Evolutionary conservation across 2,113 vertebrate genomes (phyloP).

Genomic region (Pseudopodoces humilis): DNA sequence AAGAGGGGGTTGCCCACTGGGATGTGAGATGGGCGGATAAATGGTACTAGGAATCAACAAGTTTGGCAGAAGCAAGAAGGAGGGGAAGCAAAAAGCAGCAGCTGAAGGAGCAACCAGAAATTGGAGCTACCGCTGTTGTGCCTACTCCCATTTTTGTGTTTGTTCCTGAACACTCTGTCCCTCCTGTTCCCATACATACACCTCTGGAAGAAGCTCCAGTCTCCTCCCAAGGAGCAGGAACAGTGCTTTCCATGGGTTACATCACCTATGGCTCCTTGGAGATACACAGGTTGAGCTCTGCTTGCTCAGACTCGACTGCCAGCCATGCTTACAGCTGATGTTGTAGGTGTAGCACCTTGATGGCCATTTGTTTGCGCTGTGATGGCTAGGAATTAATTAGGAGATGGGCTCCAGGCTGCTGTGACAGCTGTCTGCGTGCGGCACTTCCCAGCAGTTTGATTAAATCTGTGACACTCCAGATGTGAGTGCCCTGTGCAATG

Average conservation of each 20-base stretch:
- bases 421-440: constrained; percentile 61
- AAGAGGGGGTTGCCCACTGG: fast-evolving
- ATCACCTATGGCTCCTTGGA: neutral
- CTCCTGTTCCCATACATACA: neutral
- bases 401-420: constrained; percentile 30
- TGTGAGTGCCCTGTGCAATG: constrained; percentile 21
- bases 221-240: neutral
- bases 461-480: constrained; percentile 68
- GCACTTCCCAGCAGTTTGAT: constrained; percentile 68
- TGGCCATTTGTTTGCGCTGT: constrained; percentile 51
- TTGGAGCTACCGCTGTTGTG: neutral
- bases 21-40: neutral
- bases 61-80: neutral
- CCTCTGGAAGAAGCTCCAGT: neutral
- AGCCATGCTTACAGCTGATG: fast-evolving
- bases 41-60: neutral
- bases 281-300: fast-evolving
- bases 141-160: neutral
- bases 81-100: neutral
- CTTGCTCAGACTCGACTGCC: neutral
- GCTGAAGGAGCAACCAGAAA: neutral
- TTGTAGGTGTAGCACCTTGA: neutral
- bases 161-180: neutral
- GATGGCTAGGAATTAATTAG: constrained; percentile 49
- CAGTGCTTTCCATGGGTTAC: neutral